These are phyloP conservation scores for Potamilus streckersoni DNA, from an alignment of 1,140 invertebrate genomes.

Conservation along the genomic window DNA sequence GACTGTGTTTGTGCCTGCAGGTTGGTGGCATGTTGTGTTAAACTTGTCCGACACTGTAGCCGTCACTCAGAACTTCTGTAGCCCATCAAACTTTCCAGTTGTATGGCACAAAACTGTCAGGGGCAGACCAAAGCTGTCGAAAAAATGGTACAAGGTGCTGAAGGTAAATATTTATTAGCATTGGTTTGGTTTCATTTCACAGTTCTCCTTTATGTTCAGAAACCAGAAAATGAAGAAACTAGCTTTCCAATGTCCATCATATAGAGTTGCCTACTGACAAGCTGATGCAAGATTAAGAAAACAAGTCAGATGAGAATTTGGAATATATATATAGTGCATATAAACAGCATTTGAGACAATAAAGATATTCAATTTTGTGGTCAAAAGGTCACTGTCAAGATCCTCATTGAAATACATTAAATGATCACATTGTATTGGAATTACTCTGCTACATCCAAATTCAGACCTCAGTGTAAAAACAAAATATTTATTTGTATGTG, in stretches of 20 bases:
- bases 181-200: constrained; percentile 3
- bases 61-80: constrained; percentile 98
- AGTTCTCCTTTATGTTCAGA: background rate
- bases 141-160: constrained; percentile 82
- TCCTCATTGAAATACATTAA: too few relatives aligned
- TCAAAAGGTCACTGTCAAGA: too few relatives aligned
- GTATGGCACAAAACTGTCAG: constrained; percentile 99
- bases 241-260: background rate
- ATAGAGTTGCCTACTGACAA: background rate
- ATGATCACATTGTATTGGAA: too few relatives aligned
- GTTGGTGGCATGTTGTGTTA: constrained; percentile 96
- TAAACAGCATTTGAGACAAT: too few relatives aligned
- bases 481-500: too few relatives aligned
- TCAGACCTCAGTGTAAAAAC: too few relatives aligned
- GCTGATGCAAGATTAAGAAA: too few relatives aligned
- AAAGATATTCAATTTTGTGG: too few relatives aligned
- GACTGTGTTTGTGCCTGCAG: constrained; percentile 95
- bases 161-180: constrained; percentile 67
- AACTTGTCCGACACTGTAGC: constrained; percentile 97
- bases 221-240: too few relatives aligned
- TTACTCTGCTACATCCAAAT: too few relatives aligned
- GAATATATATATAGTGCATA: too few relatives aligned
- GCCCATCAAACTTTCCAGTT: constrained; percentile 93
- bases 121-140: constrained; percentile 93
- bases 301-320: too few relatives aligned